Conservation (phyloP, 2,797 vertebrate species). For the Poeciliopsis infans region DNA sequence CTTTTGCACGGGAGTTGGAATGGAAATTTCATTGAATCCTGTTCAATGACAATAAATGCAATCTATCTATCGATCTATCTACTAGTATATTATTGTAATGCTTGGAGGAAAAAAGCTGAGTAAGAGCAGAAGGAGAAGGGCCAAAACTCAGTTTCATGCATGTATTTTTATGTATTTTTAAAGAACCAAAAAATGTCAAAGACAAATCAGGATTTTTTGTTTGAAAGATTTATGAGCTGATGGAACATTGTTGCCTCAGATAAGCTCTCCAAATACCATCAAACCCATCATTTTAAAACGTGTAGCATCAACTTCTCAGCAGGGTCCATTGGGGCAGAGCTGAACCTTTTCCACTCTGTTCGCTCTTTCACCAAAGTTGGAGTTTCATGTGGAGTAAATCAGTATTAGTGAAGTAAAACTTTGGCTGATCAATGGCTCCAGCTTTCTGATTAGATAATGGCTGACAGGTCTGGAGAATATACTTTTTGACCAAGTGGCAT, state of each 20-base stretch:
- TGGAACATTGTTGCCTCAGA: conserved; percentile 3
- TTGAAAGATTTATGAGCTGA: conserved; percentile 28
- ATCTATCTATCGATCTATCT: too few relatives aligned
- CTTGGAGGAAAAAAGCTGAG: not conserved
- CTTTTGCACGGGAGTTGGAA: too few relatives aligned
- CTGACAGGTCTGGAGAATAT: not conserved
- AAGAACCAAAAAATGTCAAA: conserved; percentile 6
- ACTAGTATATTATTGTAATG: too few relatives aligned
- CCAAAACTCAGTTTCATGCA: not conserved
- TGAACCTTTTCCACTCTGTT: conserved; percentile 13
- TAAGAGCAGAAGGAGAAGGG: not conserved
- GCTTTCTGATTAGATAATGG: conserved; percentile 9
- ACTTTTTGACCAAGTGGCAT: not conserved
- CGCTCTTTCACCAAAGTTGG: conserved; percentile 33
- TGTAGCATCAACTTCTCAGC: conserved; percentile 16
- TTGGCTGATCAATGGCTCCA: conserved; percentile 38
- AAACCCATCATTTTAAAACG: conserved; percentile 18
- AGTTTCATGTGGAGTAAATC: conserved; percentile 30
- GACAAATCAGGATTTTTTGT: not conserved
- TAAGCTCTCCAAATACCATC: conserved; percentile 10
- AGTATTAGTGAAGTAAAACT: conserved; percentile 25
- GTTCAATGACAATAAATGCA: too few relatives aligned
- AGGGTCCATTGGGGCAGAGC: conserved; percentile 3
- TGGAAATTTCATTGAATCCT: too few relatives aligned
- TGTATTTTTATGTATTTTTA: not conserved